phyloP scores from a whole-genome alignment of 2,888 invertebrate genomes.

The Danaus chrysippus region DNA sequence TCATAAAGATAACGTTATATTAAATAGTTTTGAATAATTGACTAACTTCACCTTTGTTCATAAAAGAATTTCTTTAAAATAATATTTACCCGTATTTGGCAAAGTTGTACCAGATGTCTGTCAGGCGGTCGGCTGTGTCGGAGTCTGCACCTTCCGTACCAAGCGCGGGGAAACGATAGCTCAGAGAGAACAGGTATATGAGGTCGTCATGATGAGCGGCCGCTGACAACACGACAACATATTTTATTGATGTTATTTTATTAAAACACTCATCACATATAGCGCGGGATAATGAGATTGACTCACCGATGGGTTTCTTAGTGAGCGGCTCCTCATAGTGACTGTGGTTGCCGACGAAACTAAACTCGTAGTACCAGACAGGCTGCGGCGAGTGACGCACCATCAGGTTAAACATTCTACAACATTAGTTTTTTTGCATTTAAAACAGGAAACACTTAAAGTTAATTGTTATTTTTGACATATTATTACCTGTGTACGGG shows the following conservation, averaged over 20 bases:
- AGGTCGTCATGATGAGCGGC: constrained; percentile 71
- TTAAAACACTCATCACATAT: too few relatives aligned
- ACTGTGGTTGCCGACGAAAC: constrained; percentile 52
- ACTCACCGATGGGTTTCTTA: constrained; percentile 45
- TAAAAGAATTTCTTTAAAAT: too few relatives aligned
- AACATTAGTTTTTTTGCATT: too few relatives aligned
- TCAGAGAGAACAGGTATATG: constrained; percentile 68
- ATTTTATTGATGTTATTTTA: too few relatives aligned
- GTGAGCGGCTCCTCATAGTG: constrained; percentile 52
- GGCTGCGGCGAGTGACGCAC: constrained; percentile 44
- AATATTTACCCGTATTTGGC: constrained; percentile 61
- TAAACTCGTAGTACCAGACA: constrained; percentile 56
- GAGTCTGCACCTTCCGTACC: too few relatives aligned
- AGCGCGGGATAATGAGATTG: too few relatives aligned
- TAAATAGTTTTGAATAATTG: too few relatives aligned
- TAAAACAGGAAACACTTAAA: not conserved
- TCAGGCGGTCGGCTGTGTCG: constrained; percentile 52
- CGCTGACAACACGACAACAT: constrained; percentile 40
- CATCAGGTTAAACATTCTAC: constrained; percentile 40
- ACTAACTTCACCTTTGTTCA: too few relatives aligned
- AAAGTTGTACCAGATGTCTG: constrained; percentile 68
- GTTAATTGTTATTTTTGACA: too few relatives aligned
- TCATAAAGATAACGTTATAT: too few relatives aligned
- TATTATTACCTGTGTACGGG: constrained; percentile 34
- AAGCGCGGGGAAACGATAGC: too few relatives aligned